Evolutionary conservation across 2,113 vertebrate species (phyloP), one percentile per base, ranked within the genome.

Genomic region (Girardinichthys multiradiatus): DNA sequence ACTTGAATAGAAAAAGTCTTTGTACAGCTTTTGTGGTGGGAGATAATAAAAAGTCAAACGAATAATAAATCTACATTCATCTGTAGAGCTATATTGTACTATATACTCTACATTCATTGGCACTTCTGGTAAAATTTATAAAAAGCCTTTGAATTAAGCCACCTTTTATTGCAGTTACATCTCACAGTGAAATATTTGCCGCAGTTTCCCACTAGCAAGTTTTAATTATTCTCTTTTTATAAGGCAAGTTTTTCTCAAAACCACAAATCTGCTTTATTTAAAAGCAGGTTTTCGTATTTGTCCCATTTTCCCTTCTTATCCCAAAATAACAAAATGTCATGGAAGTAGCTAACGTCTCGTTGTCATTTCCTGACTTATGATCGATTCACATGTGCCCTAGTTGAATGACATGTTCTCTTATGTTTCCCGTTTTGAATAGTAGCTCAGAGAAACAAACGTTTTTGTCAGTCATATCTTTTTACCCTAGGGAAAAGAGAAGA

Each of bases 1-100:
- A 29, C 45, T 74, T 24, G 8, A 80, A 29, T 37, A 64, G 79
- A 10, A 80, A 81, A 77, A 4, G 21, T 33, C 21, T 72, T 58
- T 61, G 30, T 28, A 2, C 15, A 30, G 10, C 24, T 15, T 27
- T 62, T 39, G 1, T 71, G 48, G 48, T n/a, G 48, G 9, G 48
- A 54, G 9, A 54, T n/a, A 54, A 54, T 24, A 54, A 54, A 24
- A n/a, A 11, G 24, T 54, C 21, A 54, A 24, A n/a, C 7, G 9
- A 54, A n/a, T n/a, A 54, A 11, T 54, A 24, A 54, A n/a, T 54
- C 24, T 54, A 54, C 48, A 54, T 54, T 54, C 48, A 54, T 54
- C 48, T 54, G 9, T n/a, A 54, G 7, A 0, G 24, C 48, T 51
- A 51, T 51, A 51, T 51, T 51, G 9, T n/a, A 54, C 48, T 54